phyloP scores from a whole-genome alignment of 2,797 vertebrate genomes.

The Erithacus rubecula region DNA sequence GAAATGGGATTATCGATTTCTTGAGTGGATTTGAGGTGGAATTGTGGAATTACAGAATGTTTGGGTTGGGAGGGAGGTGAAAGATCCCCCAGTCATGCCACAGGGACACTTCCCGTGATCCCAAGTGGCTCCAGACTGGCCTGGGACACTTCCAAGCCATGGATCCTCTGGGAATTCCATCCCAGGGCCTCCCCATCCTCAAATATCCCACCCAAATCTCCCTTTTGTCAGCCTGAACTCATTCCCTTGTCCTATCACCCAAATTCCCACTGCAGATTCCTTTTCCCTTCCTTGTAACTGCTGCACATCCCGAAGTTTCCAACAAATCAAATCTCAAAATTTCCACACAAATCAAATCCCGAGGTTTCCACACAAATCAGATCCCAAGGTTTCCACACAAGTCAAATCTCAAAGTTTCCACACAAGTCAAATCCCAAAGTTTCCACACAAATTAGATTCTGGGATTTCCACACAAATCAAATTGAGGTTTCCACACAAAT shows the following conservation, averaged over 20 bases:
- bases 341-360: too few relatives aligned
- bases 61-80: background rate
- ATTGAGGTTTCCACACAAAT: accelerated
- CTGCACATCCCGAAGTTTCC: accelerated
- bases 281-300: background rate
- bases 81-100: background rate
- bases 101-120: accelerated
- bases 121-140: accelerated
- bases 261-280: background rate
- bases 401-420: too few relatives aligned
- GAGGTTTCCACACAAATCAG: too few relatives aligned
- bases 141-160: background rate
- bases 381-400: too few relatives aligned
- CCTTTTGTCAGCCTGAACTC: background rate
- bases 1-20: background rate
- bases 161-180: background rate
- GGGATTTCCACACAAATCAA: background rate
- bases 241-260: accelerated
- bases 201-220: accelerated
- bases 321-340: accelerated
- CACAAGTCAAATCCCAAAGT: too few relatives aligned
- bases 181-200: background rate
- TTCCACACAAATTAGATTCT: too few relatives aligned
- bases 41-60: accelerated
- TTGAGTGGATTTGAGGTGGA: background rate